A percentile compares a stretch with the other conserved stretches of the same genome.
Conservation (phyloP, 2,888 invertebrate genomes). For the Philaethria dido region DNA sequence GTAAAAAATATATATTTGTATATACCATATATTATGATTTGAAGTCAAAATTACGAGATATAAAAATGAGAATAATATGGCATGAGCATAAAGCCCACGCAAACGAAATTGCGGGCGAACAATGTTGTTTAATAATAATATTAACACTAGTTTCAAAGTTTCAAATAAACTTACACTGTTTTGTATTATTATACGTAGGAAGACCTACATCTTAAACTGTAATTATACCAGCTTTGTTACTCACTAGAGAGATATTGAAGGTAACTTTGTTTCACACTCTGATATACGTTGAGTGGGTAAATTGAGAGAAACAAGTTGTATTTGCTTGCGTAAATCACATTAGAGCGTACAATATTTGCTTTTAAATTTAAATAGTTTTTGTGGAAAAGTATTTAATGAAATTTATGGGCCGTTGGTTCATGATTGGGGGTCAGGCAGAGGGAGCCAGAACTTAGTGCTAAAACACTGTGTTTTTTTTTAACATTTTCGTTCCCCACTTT, state of each 20-base stretch:
- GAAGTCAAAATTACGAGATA: too few species aligned
- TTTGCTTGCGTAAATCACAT: constrained; percentile 6
- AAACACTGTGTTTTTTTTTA: too few species aligned
- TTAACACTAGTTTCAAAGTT: neutral
- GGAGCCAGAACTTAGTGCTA: too few species aligned
- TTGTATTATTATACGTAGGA: neutral
- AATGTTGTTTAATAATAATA: neutral
- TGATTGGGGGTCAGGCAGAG: too few species aligned
- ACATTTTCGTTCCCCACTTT: too few species aligned
- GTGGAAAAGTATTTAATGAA: too few species aligned
- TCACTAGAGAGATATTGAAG: neutral
- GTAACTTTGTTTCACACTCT: neutral
- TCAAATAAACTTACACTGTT: neutral
- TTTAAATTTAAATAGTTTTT: neutral
- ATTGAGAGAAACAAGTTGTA: neutral
- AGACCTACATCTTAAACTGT: neutral
- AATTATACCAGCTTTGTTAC: neutral
- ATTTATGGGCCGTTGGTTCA: too few species aligned
- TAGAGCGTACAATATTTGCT: neutral
- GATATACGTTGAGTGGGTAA: neutral
- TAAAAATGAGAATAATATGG: too few species aligned
- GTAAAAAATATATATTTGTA: too few species aligned
- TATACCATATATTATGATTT: too few species aligned
- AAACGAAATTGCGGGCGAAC: too few species aligned
- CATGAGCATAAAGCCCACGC: too few species aligned